Evolutionary conservation across 2,888 invertebrate species (phyloP).

Genomic region (Myathropa florea): DNA sequence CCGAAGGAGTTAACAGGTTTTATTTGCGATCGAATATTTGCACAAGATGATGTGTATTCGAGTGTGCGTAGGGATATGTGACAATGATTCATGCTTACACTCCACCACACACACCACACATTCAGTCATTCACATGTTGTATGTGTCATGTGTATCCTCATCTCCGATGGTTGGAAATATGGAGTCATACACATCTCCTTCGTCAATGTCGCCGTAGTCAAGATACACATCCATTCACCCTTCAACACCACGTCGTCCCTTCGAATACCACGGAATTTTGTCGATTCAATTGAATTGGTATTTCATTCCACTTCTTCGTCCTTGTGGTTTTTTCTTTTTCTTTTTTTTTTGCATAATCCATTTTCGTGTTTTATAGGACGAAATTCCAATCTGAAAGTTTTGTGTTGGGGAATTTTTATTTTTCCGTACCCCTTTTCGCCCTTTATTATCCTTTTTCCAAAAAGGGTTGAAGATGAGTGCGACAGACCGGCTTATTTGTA

Average conservation of each 20-base stretch:
- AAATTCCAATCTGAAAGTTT: constrained; percentile 19
- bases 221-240: constrained; percentile 1
- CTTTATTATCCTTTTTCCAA: not conserved
- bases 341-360: constrained; percentile 28
- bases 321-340: not conserved
- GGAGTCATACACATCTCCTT: constrained; percentile 11
- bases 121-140: not conserved
- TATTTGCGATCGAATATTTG: constrained; percentile 37
- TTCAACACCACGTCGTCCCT: not conserved
- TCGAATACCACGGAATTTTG: constrained; percentile 31
- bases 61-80: not conserved
- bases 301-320: constrained; percentile 2
- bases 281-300: constrained; percentile 40
- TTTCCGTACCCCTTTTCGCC: not conserved
- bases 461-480: not conserved
- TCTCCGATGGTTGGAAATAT: not conserved
- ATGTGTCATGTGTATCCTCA: not conserved
- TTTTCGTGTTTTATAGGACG: constrained; percentile 18
- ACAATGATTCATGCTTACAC: not conserved
- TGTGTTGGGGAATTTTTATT: constrained; percentile 11
- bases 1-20: constrained; percentile 45
- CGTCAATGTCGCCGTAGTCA: constrained; percentile 16
- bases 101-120: not conserved
- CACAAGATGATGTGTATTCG: constrained; percentile 14
- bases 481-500: constrained; percentile 15